phyloP scores from a whole-genome alignment of 2,888 invertebrate species.

The Erebia epiphron region DNA sequence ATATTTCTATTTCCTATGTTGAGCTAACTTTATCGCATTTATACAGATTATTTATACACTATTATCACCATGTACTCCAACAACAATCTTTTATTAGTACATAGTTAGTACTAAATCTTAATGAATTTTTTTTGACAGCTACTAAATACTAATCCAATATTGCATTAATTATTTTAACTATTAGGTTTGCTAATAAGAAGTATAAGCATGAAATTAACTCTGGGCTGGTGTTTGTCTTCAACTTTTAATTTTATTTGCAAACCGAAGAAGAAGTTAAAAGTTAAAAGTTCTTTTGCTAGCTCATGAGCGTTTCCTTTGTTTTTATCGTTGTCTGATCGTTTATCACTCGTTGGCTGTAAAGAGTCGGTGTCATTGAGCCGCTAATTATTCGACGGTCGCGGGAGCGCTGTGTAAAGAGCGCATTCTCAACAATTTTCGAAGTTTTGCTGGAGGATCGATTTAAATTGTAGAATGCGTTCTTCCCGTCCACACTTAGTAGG shows the following conservation, averaged over 20 bases:
- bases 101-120: too few species aligned
- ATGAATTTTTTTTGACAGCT: too few species aligned
- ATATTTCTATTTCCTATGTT: background rate
- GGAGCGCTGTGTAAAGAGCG: slow-evolving; percentile 42
- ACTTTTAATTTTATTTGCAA: background rate
- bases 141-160: too few species aligned
- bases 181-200: background rate
- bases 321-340: slow-evolving; percentile 8
- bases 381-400: slow-evolving; percentile 64
- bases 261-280: too few species aligned
- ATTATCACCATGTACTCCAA: too few species aligned
- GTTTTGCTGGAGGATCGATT: background rate
- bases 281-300: background rate
- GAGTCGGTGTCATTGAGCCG: slow-evolving; percentile 69
- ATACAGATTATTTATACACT: background rate
- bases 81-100: too few species aligned
- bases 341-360: background rate
- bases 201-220: background rate
- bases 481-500: too few species aligned
- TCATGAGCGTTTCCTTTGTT: background rate
- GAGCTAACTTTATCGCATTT: background rate
- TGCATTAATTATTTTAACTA: background rate
- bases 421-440: background rate
- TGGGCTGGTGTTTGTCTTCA: background rate
- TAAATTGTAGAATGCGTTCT: background rate